phyloP scores from a whole-genome alignment of 2,113 vertebrate species.

The Lipotes vexillifer region DNA sequence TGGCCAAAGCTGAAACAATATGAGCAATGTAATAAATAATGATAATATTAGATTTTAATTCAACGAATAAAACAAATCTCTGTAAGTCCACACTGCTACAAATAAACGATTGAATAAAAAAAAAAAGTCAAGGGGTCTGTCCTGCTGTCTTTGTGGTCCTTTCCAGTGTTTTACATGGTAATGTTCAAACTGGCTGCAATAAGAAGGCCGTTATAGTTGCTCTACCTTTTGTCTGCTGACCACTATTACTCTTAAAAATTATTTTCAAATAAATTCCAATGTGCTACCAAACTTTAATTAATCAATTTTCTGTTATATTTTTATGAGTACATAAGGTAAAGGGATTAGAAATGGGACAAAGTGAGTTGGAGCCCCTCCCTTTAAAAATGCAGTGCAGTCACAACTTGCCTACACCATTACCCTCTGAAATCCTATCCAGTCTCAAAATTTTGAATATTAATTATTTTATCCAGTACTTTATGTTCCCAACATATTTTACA shows the following conservation, averaged over 20 bases:
- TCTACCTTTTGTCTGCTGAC: not conserved
- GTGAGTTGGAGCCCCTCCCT: not conserved
- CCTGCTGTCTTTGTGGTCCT: not conserved
- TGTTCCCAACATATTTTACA: slow-evolving; percentile 23
- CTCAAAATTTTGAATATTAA: slow-evolving; percentile 57
- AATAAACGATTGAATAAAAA: too few species aligned
- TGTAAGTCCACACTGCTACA: too few species aligned
- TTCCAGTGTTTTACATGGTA: not conserved
- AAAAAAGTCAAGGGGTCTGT: not conserved
- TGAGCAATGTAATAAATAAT: too few species aligned
- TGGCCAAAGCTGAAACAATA: too few species aligned
- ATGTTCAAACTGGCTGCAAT: not conserved
- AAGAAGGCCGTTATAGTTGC: not conserved
- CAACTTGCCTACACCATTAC: not conserved
- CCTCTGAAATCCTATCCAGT: not conserved
- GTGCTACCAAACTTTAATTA: not conserved
- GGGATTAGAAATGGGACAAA: not conserved
- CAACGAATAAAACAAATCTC: too few species aligned
- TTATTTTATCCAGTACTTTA: slow-evolving; percentile 1
- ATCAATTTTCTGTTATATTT: not conserved
- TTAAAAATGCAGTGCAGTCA: not conserved
- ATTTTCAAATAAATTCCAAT: not conserved
- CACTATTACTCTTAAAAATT: not conserved
- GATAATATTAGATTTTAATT: too few species aligned
- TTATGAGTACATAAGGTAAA: not conserved